Conservation (phyloP, 2,888 invertebrate genomes). For the Escarpia spicata region DNA sequence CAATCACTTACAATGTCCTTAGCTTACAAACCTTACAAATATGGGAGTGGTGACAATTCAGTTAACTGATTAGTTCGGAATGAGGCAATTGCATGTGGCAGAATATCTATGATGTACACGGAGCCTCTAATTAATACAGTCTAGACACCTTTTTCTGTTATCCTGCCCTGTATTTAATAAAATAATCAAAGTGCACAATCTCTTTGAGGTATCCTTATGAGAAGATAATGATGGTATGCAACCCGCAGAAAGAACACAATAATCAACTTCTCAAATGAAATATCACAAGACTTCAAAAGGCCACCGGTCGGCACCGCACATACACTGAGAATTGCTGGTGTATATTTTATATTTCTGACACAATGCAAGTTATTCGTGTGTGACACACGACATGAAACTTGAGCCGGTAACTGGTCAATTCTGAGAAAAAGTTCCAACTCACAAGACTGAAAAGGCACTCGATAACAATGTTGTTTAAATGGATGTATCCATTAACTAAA, state of each 20-base stretch:
- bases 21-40: not conserved
- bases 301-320: not conserved
- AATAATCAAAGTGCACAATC: conserved; percentile 5
- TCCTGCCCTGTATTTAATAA: conserved; percentile 4
- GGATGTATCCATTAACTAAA: conserved; percentile 16
- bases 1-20: not conserved
- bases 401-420: not conserved
- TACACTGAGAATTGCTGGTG: not conserved
- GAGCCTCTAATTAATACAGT: not conserved
- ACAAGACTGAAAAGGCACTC: not conserved
- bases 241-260: conserved; percentile 16
- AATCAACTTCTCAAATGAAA: conserved; percentile 7
- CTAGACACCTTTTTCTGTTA: not conserved
- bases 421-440: not conserved
- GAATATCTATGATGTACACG: not conserved
- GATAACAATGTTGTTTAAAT: not conserved
- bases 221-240: not conserved
- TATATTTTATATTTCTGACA: not conserved
- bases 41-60: not conserved
- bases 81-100: not conserved
- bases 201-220: not conserved
- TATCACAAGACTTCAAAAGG: not conserved
- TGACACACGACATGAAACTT: not conserved
- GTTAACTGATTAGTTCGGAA: not conserved
- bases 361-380: conserved; percentile 1